These are phyloP conservation scores for Anoplophora glabripennis DNA, from an alignment of 1,140 invertebrate genomes.

Conservation along the genomic window DNA sequence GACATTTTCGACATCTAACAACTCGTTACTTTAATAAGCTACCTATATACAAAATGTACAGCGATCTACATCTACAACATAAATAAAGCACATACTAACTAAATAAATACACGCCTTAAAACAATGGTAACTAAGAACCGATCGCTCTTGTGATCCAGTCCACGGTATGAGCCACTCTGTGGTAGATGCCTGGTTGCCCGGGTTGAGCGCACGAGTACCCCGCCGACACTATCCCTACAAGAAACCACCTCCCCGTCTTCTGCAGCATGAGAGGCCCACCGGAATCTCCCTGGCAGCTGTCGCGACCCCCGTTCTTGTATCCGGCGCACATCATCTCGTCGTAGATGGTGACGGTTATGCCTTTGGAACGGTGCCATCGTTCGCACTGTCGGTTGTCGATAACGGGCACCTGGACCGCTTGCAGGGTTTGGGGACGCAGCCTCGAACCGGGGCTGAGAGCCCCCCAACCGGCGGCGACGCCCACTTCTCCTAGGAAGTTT, in stretches of 20 bases:
- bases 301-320: conserved; percentile 85
- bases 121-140: background rate
- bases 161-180: conserved; percentile 87
- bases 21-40: too few species aligned
- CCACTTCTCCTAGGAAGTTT: conserved; percentile 85
- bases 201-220: conserved; percentile 90
- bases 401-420: conserved; percentile 89
- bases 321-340: conserved; percentile 97
- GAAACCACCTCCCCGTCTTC: conserved; percentile 79
- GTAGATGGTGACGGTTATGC: conserved; percentile 90
- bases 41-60: too few species aligned
- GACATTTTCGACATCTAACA: too few species aligned
- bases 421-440: conserved; percentile 83
- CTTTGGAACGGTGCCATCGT: conserved; percentile 61
- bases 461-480: conserved; percentile 92
- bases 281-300: conserved; percentile 74
- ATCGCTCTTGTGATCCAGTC: conserved; percentile 75
- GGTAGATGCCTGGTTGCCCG: conserved; percentile 91
- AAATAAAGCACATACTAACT: too few species aligned
- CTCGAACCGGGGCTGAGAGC: conserved; percentile 84
- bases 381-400: conserved; percentile 82
- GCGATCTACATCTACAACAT: too few species aligned
- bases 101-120: too few species aligned
- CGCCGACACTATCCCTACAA: conserved; percentile 89
- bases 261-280: conserved; percentile 88